These are phyloP conservation scores for Hybognathus amarus DNA, from an alignment of 2,797 vertebrate species.

Conservation along the genomic window DNA sequence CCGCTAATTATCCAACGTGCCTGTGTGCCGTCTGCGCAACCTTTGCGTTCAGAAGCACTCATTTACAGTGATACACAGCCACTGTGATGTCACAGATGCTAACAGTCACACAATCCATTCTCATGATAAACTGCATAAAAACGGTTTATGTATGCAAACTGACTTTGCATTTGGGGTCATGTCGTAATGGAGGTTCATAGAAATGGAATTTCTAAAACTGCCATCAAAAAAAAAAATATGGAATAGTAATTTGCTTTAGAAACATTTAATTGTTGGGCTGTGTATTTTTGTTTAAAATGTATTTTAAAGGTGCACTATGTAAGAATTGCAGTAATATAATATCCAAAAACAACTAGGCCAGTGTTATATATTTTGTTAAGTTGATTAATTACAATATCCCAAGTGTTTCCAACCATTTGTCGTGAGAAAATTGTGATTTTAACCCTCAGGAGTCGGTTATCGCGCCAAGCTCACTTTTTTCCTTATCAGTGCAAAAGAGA, in stretches of 20 bases:
- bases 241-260: background rate
- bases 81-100: slow-evolving; percentile 35
- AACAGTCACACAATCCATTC: slow-evolving; percentile 16
- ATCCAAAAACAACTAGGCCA: too few species aligned
- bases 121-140: slow-evolving; percentile 10
- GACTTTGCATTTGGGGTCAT: slow-evolving; percentile 16
- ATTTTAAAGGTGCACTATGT: too few species aligned
- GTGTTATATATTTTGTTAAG: too few species aligned
- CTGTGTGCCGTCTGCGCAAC: slow-evolving; percentile 36
- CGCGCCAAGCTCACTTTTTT: too few species aligned
- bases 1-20: slow-evolving; percentile 63
- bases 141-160: slow-evolving; percentile 13
- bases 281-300: too few species aligned
- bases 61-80: slow-evolving; percentile 46
- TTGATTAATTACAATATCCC: too few species aligned
- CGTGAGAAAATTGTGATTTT: too few species aligned
- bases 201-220: background rate
- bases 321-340: too few species aligned
- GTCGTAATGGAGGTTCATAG: background rate
- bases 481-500: too few species aligned
- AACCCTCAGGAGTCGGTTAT: too few species aligned
- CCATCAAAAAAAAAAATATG: background rate
- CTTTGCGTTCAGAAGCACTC: slow-evolving; percentile 25
- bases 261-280: background rate
- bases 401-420: too few species aligned